A percentile compares a stretch with the other conserved stretches of the same genome.
Conservation (phyloP, 1,140 invertebrate species). For the Pseudoatta argentina region DNA sequence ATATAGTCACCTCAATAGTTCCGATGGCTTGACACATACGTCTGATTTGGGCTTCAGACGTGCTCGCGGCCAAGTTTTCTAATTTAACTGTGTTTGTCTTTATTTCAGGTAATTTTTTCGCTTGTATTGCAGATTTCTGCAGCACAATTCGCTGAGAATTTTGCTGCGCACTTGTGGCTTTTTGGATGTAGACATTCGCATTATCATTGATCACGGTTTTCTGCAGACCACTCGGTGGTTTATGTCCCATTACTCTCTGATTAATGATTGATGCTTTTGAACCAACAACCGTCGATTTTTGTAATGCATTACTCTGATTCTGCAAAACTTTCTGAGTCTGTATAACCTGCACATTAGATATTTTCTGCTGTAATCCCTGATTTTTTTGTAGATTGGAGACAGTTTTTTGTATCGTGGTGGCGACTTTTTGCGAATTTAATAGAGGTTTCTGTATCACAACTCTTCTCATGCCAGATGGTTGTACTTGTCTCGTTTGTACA, state of each 20-base stretch:
- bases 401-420: constrained; percentile 76
- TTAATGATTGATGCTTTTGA: constrained; percentile 2
- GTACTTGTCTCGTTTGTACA: constrained; percentile 51
- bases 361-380: constrained; percentile 59
- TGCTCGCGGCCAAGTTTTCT: constrained; percentile 87
- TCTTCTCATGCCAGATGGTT: constrained; percentile 67
- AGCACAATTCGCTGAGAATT: constrained; percentile 83
- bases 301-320: constrained; percentile 26
- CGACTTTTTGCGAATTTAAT: constrained; percentile 70
- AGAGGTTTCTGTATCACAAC: constrained; percentile 78
- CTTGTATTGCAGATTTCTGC: constrained; percentile 76
- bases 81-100: constrained; percentile 86
- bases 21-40: constrained; percentile 87
- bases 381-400: constrained; percentile 76
- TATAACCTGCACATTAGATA: not conserved
- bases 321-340: constrained; percentile 35
- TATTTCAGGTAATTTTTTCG: constrained; percentile 71
- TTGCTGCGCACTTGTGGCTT: constrained; percentile 68
- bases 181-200: constrained; percentile 59
- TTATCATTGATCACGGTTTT: constrained; percentile 66
- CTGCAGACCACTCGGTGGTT: constrained; percentile 36
- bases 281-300: constrained; percentile 41
- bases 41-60: constrained; percentile 86
- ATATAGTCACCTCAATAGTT: constrained; percentile 87
- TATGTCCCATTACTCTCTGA: constrained; percentile 63